Evolutionary conservation across 2,113 vertebrate genomes (phyloP), one percentile per base, ranked within the genome.

Genomic region (Pseudorectes ferrugineus): DNA sequence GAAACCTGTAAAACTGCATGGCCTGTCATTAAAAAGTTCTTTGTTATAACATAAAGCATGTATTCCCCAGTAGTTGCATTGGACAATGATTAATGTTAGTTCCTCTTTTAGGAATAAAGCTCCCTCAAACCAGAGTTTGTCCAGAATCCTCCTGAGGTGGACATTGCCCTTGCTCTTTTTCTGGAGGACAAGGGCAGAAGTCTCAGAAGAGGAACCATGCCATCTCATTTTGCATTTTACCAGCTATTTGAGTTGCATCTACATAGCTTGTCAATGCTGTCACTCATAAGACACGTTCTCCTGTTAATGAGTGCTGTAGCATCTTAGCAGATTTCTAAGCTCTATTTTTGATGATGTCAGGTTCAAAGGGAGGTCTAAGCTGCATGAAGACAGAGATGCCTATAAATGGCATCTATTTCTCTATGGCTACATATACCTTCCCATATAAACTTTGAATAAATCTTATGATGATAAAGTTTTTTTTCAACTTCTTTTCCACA

Each of bases 321-420:
- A 54, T 57, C 52, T 85, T 52, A 68, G 62, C 80, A 78, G 38
- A 62, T 68, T 87, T 91, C 52, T 62, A 21, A 91, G 67, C 89
- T 91, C 40, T 72, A 8, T 78, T 87, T 94, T 91, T 80, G 28
- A 73, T n/a, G 67, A 89, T 89, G 55, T 76, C 40, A 59, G 45
- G 52, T 88, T 91, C 67, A 88, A 93, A 73, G 71, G 51, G 61
- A 74, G 18, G 82, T 74, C 72, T 76, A 62, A 88, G 36, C 28
- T 54, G 4, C 3, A 6, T 65, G 68, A 82, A 71, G n/a, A 71
- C 57, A 88, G 33, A 52, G 23, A 54, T 58, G 36, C 3, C 46
- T 63, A 49, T 48, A 85, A 81, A 80, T 49, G 49, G 33, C 33
- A 46, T 55, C 26, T 85, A 7, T 79, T 91, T 87, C 35, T 92